Conservation (phyloP, 2,797 vertebrate species). For the Pygocentrus nattereri region DNA sequence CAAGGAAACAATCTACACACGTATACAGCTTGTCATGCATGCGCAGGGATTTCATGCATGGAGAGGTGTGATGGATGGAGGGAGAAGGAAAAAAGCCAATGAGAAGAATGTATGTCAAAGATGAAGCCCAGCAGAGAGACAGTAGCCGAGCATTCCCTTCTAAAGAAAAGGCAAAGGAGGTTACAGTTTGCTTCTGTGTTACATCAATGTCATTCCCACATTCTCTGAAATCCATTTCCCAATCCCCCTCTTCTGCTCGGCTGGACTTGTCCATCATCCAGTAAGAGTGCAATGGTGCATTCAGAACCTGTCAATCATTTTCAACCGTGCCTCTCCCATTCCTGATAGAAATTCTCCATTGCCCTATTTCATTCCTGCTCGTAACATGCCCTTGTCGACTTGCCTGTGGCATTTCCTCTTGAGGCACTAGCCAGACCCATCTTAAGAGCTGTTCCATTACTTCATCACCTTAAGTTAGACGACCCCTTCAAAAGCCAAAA, state of each 20-base stretch:
- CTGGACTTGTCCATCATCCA: slow-evolving; percentile 22
- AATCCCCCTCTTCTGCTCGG: not conserved
- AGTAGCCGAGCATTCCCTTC: not conserved
- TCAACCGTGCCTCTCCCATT: not conserved
- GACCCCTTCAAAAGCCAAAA: not conserved
- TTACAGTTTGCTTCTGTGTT: slow-evolving; percentile 26
- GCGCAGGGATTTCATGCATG: slow-evolving; percentile 6
- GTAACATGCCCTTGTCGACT: not conserved
- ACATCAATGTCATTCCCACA: slow-evolving; percentile 32
- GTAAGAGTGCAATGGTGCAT: slow-evolving; percentile 8
- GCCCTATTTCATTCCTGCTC: not conserved
- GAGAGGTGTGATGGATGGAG: slow-evolving; percentile 39
- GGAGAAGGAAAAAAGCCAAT: slow-evolving; percentile 2
- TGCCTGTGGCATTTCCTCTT: not conserved
- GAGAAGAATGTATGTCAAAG: slow-evolving; percentile 10
- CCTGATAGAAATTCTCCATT: slow-evolving; percentile 20
- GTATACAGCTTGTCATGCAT: slow-evolving; percentile 18
- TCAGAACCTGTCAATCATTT: slow-evolving; percentile 27
- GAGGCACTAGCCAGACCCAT: not conserved
- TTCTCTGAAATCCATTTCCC: slow-evolving; percentile 26
- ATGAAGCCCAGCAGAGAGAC: not conserved
- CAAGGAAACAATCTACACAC: slow-evolving; percentile 11
- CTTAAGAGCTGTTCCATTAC: not conserved
- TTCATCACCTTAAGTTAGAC: not conserved
- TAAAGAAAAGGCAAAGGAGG: slow-evolving; percentile 25